These are phyloP conservation scores for Sebastes cheni DNA, from an alignment of 2,797 vertebrate genomes.

Conservation along the genomic window DNA sequence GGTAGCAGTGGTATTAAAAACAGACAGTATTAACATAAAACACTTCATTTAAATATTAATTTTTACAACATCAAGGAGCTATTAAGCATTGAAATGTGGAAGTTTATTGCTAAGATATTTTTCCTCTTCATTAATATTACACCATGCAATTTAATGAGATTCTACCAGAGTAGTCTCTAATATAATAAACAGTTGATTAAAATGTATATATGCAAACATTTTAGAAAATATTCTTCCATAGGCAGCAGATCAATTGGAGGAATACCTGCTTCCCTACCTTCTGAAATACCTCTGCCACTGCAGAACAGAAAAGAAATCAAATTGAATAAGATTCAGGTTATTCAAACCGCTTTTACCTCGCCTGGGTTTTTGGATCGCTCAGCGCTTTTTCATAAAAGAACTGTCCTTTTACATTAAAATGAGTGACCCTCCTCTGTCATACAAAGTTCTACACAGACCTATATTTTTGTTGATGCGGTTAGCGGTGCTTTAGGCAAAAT, in stretches of 20 bases:
- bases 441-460: constrained; percentile 75
- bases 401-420: constrained; percentile 86
- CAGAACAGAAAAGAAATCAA: constrained; percentile 57
- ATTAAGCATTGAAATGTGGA: neutral
- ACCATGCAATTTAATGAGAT: neutral
- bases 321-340: constrained; percentile 72
- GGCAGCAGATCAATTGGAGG: constrained; percentile 37
- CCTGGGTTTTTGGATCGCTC: constrained; percentile 71
- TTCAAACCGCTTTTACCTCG: constrained; percentile 61
- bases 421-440: constrained; percentile 77
- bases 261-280: constrained; percentile 33
- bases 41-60: neutral
- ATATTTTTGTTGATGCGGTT: constrained; percentile 80
- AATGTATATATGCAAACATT: constrained; percentile 35
- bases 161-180: neutral
- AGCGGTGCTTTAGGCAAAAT: constrained; percentile 83
- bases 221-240: constrained; percentile 3
- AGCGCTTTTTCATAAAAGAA: constrained; percentile 84
- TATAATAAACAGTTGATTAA: neutral
- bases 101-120: neutral
- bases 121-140: neutral
- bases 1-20: neutral
- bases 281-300: constrained; percentile 43
- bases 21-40: neutral
- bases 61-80: neutral